Percentiles rank a stretch among this genome's conserved stretches.
phyloP scores from a whole-genome alignment of 1,140 invertebrate species.

The Triops longicaudatus region DNA sequence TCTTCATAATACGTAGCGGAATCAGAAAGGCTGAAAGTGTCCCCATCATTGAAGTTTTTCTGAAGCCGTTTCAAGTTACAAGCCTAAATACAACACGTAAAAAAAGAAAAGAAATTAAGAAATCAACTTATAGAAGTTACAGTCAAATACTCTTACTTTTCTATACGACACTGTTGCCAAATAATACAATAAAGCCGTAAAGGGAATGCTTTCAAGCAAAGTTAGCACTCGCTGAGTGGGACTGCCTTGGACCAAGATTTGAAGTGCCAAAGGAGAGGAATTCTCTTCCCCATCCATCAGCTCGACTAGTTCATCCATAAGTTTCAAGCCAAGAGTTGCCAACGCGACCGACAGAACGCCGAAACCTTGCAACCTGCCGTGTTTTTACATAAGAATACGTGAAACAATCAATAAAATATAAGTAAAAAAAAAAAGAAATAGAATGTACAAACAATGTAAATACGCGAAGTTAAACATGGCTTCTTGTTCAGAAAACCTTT shows the following conservation, averaged over 20 bases:
- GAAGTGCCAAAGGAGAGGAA: conserved; percentile 38
- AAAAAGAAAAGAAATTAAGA: conserved; percentile 18
- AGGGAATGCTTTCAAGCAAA: conserved; percentile 54
- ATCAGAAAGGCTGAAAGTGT: conserved; percentile 74
- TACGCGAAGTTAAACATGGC: too few species aligned
- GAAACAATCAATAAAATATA: too few species aligned
- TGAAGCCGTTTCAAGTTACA: conserved; percentile 71
- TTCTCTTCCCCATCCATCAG: conserved; percentile 48
- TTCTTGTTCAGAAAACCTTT: too few species aligned
- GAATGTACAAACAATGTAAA: too few species aligned
- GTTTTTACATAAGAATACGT: too few species aligned
- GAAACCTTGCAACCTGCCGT: conserved; percentile 60
- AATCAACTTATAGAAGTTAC: conserved; percentile 10
- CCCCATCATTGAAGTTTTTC: conserved; percentile 65
- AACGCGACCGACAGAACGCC: conserved; percentile 71
- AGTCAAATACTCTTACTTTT: conserved; percentile 48
- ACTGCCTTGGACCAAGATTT: conserved; percentile 50
- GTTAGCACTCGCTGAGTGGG: conserved; percentile 58
- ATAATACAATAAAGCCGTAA: conserved; percentile 74
- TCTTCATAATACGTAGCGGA: conserved; percentile 89
- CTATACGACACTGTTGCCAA: conserved; percentile 78
- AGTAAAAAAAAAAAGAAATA: too few species aligned
- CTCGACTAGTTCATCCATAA: conserved; percentile 57
- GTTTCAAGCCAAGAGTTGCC: conserved; percentile 58
- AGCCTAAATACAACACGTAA: conserved; percentile 43